These are phyloP conservation scores for Agrotis segetum DNA, from an alignment of 2,888 invertebrate species.

Conservation along the genomic window DNA sequence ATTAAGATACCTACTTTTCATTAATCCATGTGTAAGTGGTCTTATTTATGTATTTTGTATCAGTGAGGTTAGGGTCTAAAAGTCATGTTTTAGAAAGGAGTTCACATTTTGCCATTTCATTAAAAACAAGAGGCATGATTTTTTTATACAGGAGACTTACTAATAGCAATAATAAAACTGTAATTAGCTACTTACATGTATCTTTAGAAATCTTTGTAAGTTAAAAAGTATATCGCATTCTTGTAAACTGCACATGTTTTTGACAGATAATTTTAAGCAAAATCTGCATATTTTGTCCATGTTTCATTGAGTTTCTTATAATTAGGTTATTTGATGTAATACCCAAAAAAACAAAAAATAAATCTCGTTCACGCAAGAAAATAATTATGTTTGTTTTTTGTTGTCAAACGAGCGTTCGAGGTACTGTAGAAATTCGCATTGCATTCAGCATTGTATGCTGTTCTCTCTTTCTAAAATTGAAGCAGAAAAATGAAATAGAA, in stretches of 20 bases:
- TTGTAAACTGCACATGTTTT: constrained; percentile 59
- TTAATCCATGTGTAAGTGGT: neutral
- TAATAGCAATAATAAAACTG: neutral
- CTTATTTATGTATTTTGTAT: too few species aligned
- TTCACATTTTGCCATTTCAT: neutral
- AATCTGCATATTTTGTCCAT: constrained; percentile 73
- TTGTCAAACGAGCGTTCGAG: constrained; percentile 11
- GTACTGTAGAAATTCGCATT: too few species aligned
- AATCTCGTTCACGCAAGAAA: neutral
- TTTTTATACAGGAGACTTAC: too few species aligned
- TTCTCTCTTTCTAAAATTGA: constrained; percentile 11
- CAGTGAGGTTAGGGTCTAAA: constrained; percentile 1
- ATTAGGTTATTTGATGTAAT: neutral
- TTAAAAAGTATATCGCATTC: constrained; percentile 64
- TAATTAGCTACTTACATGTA: constrained; percentile 63
- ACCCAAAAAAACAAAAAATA: constrained; percentile 1
- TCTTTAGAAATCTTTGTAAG: constrained; percentile 59
- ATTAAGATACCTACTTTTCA: neutral
- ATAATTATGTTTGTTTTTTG: constrained; percentile 1
- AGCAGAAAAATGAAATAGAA: constrained; percentile 17
- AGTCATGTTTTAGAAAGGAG: neutral
- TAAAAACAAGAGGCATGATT: neutral
- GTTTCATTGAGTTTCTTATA: constrained; percentile 15
- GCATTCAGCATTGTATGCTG: neutral
- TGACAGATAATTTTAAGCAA: constrained; percentile 65